phyloP scores from a whole-genome alignment of 2,797 vertebrate species.

The Crocodylus rhombifer region DNA sequence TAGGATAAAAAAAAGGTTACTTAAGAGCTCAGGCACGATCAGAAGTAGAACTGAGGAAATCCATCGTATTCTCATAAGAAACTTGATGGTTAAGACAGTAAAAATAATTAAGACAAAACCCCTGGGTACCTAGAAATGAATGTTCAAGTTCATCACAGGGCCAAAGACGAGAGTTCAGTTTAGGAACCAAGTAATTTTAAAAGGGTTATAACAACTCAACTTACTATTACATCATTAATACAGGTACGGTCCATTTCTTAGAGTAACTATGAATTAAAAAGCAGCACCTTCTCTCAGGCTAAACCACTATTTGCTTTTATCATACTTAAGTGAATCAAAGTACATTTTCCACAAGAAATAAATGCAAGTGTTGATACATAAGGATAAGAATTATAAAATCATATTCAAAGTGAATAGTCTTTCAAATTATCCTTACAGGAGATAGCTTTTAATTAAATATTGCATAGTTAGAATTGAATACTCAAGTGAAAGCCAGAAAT shows the following conservation, averaged over 20 bases:
- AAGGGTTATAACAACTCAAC: background rate
- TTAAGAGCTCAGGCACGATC: background rate
- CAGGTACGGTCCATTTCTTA: background rate
- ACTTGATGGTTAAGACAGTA: background rate
- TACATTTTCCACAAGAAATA: background rate
- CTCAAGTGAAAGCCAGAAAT: background rate
- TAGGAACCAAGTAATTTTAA: background rate
- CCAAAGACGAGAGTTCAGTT: background rate
- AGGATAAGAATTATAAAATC: background rate
- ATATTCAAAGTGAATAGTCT: background rate
- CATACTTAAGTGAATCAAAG: background rate
- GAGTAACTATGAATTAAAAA: background rate
- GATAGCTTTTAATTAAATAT: rapidly evolving
- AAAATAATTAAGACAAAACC: background rate
- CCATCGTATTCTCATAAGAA: background rate
- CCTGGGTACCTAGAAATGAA: background rate
- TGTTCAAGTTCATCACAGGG: background rate
- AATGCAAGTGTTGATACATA: background rate
- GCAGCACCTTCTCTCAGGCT: rapidly evolving
- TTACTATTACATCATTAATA: background rate
- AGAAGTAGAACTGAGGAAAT: background rate
- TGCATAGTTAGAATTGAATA: background rate
- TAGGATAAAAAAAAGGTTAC: rapidly evolving
- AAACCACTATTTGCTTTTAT: background rate
- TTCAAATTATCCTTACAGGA: background rate